Conservation (phyloP, 2,888 invertebrate species). For the Xylocampa areola region DNA sequence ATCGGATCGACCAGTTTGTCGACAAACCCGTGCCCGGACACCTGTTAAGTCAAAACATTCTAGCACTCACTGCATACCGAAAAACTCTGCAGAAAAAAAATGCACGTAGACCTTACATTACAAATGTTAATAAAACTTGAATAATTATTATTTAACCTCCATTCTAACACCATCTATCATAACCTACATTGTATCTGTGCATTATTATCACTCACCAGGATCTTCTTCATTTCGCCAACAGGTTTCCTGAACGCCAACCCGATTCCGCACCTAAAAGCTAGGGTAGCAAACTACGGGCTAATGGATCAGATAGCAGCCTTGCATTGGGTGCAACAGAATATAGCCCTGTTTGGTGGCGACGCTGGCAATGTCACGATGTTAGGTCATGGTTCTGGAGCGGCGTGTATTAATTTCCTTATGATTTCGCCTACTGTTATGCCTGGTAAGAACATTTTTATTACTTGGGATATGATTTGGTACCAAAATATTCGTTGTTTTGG, state of each 20-base stretch:
- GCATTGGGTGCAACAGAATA: constrained; percentile 99
- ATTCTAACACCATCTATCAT: too few species aligned
- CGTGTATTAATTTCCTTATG: constrained; percentile 99
- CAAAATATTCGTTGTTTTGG: too few species aligned
- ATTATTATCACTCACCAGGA: background rate
- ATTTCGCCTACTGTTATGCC: constrained; percentile 97
- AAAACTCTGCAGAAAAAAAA: too few species aligned
- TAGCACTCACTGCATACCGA: too few species aligned
- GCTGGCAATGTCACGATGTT: constrained; percentile 97
- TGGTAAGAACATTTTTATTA: constrained; percentile 75
- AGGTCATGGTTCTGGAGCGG: constrained; percentile 99
- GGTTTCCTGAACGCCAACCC: constrained; percentile 97
- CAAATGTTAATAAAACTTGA: too few species aligned
- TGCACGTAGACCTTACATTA: too few species aligned
- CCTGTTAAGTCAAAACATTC: too few species aligned
- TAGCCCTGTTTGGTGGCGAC: constrained; percentile 98
- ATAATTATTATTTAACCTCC: too few species aligned
- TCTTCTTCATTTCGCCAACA: constrained; percentile 71
- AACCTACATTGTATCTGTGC: too few species aligned
- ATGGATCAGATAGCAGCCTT: constrained; percentile 99
- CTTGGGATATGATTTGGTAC: background rate
- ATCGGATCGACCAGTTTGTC: too few species aligned
- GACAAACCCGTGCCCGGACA: too few species aligned
- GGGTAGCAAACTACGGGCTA: constrained; percentile 98
- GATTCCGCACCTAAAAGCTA: constrained; percentile 95